phyloP scores from a whole-genome alignment of 2,888 invertebrate species.

The Dynastes tityus region DNA sequence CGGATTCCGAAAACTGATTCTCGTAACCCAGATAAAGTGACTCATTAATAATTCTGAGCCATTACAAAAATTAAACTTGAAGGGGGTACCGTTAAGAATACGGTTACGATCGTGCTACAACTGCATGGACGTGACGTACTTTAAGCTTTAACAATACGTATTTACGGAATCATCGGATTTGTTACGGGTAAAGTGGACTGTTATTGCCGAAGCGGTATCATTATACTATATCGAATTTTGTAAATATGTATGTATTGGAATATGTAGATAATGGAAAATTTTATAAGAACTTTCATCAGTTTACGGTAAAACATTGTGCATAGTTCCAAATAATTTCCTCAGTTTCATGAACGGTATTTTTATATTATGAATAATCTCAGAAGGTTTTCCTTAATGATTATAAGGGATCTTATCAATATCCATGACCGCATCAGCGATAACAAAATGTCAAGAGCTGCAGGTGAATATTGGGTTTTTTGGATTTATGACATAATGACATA shows the following conservation, averaged over 20 bases:
- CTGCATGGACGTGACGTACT: slow-evolving; percentile 18
- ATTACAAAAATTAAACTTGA: slow-evolving; percentile 15
- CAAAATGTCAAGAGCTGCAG: too few relatives aligned
- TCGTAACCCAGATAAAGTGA: slow-evolving; percentile 33
- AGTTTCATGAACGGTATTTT: too few relatives aligned
- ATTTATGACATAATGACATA: too few relatives aligned
- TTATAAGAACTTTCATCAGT: too few relatives aligned
- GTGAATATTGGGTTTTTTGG: too few relatives aligned
- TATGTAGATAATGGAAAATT: too few relatives aligned
- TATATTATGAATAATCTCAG: too few relatives aligned
- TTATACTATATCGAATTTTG: background rate
- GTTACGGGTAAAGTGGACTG: background rate
- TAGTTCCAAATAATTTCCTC: too few relatives aligned
- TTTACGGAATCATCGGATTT: slow-evolving; percentile 6
- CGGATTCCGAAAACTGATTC: slow-evolving; percentile 15
- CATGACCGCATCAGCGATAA: too few relatives aligned
- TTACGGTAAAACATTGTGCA: too few relatives aligned
- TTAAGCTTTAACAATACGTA: slow-evolving; percentile 15
- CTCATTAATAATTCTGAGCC: slow-evolving; percentile 32
- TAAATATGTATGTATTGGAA: background rate
- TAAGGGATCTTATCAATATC: too few relatives aligned
- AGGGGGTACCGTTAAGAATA: slow-evolving; percentile 26
- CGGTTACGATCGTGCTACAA: slow-evolving; percentile 27
- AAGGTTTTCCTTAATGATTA: too few relatives aligned
- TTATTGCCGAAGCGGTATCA: background rate